Base-by-base conservation (phyloP, 2,888 invertebrate genomes). In the Ophioninae sp. region DNA sequence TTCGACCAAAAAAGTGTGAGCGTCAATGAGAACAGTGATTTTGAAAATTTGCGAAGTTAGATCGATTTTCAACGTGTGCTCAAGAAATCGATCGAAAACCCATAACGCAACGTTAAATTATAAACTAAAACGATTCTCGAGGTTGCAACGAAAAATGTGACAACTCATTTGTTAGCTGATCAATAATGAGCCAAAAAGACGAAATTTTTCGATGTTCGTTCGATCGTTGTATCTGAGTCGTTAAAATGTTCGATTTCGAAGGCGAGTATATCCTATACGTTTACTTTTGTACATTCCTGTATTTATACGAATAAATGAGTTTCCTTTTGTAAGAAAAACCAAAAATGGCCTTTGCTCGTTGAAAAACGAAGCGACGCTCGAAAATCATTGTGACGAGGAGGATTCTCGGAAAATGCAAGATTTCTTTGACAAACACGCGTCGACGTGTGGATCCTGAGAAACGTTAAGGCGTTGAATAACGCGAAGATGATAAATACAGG, bases 231-330 rank as follows among this genome's bases (percentile, higher is more conserved):
- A 17, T 50, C 50, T 50, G 13, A 78, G 56, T 44, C 39, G 44
- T 74, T 69, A 56, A 37, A 67, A 56, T 41, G 65, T 57, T 59
- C 59, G 56, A 30, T 30, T 30, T 56, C 50, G 3, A 7, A 17
- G 62, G 78, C 50, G 6, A 56, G 3, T 37, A 50, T 8, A 50
- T 8, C 76, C 17, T 68, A 77, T 44, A 50, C 30, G 30, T 30
- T 44, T 62, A 64, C 72, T 88, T 85, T 87, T 88, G 84, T 88
- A 87, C 87, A 85, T 86, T 83, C 79, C 70, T 75, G 85, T 89
- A 89, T 89, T 88, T 88, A 89, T 88, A 86, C 3, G 30, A 30
- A 87, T 86, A 86, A 88, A 87, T n/a, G 79, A 85, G 67, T 61
- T 87, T 13, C 86, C 86, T 85, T 76, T 81, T 75, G 73, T 37